These are phyloP conservation scores for Sarcoramphus papa DNA, from an alignment of 2,797 vertebrate genomes.

Conservation along the genomic window DNA sequence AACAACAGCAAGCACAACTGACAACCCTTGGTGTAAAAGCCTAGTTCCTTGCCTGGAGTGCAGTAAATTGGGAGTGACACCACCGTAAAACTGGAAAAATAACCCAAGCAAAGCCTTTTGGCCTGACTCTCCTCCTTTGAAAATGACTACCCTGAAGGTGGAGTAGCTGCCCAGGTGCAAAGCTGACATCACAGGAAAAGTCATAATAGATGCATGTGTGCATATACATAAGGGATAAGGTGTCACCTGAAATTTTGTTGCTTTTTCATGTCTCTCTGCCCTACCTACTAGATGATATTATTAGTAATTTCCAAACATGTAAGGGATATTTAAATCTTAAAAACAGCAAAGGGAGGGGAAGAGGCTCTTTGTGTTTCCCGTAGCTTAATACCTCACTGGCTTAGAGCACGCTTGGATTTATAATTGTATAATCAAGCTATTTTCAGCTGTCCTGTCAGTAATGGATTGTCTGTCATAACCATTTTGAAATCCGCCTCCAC, in stretches of 20 bases:
- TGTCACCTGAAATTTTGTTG: neutral
- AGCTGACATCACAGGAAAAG: neutral
- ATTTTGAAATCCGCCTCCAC: slow-evolving; percentile 7
- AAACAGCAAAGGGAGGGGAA: neutral
- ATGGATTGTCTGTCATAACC: neutral
- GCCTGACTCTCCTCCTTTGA: neutral
- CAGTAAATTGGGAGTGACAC: neutral
- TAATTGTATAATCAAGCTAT: neutral
- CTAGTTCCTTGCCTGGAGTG: neutral
- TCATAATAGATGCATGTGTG: neutral
- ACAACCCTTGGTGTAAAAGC: neutral
- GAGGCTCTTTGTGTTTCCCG: neutral
- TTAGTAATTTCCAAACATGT: neutral
- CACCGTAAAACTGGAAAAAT: neutral
- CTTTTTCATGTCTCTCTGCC: neutral
- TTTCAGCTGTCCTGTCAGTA: slow-evolving; percentile 13
- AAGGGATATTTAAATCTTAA: neutral
- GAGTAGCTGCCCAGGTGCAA: neutral
- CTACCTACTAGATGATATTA: neutral
- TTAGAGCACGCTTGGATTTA: neutral
- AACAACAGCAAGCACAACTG: neutral
- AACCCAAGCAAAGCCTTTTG: neutral
- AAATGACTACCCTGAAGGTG: neutral
- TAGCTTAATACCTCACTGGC: neutral
- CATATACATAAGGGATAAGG: neutral